Conservation (phyloP, 2,797 vertebrate genomes). For the Phrynocephalus vlangalii region DNA sequence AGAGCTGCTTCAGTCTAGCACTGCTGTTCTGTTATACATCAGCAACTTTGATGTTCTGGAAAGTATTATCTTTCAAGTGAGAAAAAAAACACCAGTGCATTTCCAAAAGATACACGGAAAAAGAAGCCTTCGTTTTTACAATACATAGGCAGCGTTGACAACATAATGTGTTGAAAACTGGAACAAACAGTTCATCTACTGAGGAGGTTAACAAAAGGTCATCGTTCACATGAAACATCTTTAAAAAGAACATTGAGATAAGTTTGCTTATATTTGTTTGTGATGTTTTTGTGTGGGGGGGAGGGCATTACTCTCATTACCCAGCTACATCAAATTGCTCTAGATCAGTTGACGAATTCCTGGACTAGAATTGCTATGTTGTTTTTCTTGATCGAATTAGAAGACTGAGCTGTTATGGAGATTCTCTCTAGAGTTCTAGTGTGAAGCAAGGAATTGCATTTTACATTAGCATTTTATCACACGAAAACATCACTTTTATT, state of each 20-base stretch:
- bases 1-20: not conserved
- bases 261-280: not conserved
- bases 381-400: not conserved
- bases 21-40: not conserved
- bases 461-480: not conserved
- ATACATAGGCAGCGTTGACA: not conserved
- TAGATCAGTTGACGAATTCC: not conserved
- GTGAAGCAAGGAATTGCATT: not conserved
- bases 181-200: not conserved
- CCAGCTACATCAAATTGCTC: not conserved
- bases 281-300: not conserved
- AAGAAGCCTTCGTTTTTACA: not conserved
- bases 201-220: not conserved
- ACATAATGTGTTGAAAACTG: not conserved
- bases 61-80: not conserved
- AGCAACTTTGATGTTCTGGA: not conserved
- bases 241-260: not conserved
- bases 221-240: not conserved
- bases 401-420: not conserved
- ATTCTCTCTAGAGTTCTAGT: not conserved
- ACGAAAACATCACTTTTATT: not conserved
- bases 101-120: not conserved
- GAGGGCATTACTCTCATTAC: not conserved
- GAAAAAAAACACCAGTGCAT: not conserved
- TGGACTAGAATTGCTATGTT: not conserved